These are phyloP conservation scores for Rhagonycha fulva DNA, from an alignment of 2,888 invertebrate genomes.

Conservation along the genomic window DNA sequence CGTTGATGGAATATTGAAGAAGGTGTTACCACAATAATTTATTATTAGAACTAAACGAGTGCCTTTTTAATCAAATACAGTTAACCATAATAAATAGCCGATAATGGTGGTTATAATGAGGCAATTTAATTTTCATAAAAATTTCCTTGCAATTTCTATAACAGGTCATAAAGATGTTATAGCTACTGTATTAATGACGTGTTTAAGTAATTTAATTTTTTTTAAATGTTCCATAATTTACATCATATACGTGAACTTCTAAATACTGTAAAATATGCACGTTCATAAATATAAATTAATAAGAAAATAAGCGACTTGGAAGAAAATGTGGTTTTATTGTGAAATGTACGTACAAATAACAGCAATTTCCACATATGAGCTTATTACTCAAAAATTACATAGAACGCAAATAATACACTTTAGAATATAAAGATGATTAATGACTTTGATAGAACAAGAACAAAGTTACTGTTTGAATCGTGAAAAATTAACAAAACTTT, in stretches of 20 bases:
- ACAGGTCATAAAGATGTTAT: slow-evolving; percentile 19
- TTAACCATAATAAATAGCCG: slow-evolving; percentile 18
- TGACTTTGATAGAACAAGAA: neutral
- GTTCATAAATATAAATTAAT: neutral
- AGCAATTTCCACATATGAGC: neutral
- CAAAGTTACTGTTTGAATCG: neutral
- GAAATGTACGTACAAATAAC: neutral
- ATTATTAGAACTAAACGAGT: neutral
- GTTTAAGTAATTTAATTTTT: neutral
- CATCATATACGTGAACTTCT: neutral
- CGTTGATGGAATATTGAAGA: neutral
- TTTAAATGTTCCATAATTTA: neutral
- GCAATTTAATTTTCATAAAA: slow-evolving; percentile 18
- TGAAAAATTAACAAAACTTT: neutral
- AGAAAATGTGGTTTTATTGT: neutral
- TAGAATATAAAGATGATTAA: neutral
- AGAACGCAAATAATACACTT: neutral
- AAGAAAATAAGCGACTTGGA: neutral
- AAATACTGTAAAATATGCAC: neutral
- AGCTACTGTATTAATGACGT: slow-evolving; percentile 12
- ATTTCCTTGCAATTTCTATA: slow-evolving; percentile 7
- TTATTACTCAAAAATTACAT: neutral
- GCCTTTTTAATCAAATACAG: slow-evolving; percentile 4
- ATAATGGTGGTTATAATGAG: slow-evolving; percentile 19
- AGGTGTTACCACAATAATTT: neutral